Conservation (phyloP, 2,797 vertebrate genomes). For the Hozukius guyotensis region DNA sequence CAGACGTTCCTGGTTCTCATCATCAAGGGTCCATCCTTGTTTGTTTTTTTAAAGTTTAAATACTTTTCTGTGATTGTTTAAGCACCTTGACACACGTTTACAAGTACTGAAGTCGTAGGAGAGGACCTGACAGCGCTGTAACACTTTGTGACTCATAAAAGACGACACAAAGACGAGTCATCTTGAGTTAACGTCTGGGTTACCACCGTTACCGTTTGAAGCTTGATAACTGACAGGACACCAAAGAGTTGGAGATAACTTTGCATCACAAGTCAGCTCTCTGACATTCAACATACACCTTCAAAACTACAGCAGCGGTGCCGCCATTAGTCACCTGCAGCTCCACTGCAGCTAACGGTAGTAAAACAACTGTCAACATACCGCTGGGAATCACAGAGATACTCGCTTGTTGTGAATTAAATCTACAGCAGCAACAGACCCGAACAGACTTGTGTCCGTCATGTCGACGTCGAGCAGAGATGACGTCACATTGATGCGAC, state of each 20-base stretch:
- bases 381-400: not conserved
- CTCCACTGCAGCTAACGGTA: too few relatives aligned
- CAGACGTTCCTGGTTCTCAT: not conserved
- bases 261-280: not conserved
- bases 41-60: not conserved
- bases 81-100: not conserved
- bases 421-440: slow-evolving; percentile 6
- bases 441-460: slow-evolving; percentile 11
- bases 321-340: fast-evolving
- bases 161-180: not conserved
- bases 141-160: not conserved
- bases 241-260: slow-evolving; percentile 2
- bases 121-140: not conserved
- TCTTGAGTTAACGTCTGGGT: not conserved
- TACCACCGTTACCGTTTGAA: not conserved
- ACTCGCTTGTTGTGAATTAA: not conserved
- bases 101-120: not conserved
- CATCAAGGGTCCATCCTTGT: not conserved
- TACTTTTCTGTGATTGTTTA: not conserved
- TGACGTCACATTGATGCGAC: slow-evolving; percentile 50
- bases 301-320: not conserved
- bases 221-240: not conserved
- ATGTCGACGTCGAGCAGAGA: slow-evolving; percentile 4
- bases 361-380: not conserved
- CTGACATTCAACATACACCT: not conserved